Base-by-base conservation (phyloP, 92 coral and sea anemone genomes). In the Zoanthus sansibaricus region DNA sequence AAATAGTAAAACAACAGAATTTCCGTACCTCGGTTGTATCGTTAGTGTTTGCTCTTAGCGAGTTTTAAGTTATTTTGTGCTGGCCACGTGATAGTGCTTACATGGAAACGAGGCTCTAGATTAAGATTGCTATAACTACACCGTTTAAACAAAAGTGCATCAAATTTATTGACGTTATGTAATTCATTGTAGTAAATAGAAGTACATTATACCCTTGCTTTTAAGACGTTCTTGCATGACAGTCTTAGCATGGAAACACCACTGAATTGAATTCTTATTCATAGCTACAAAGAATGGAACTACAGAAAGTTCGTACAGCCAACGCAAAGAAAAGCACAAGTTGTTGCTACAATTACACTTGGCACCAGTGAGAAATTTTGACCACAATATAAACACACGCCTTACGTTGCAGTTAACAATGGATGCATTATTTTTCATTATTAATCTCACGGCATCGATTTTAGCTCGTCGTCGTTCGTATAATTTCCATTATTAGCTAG, bases 61-160 rank as follows among this genome's bases (percentile, higher is more conserved):
- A 25, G 25, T 25, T 25, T 25, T 25, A 25, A 25, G 25, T 25
- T 25, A 25, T 25, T 5, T 49, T 31, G 49, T 71, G 75, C 42
- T 32, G 48, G 17, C 32, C 66, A 76, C 45, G 64, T 76, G 80
- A 49, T 25, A 76, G 51, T 9, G n/a, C 16, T 49, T 10, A 45
- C 80, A 20, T 51, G 64, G 66, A 76, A 76, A 76, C 80, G 80
- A 76, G 66, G 80, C 67, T 76, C 79, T 76, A 76, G 44, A 52
- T 7, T 52, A 76, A 25, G 51, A 18, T 32, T 1, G 32, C 37
- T 49, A 17, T 75, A 47, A 75, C 37, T 32, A 71, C 48, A 75
- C 31, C 9, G 37, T 1, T 75, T 47, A 16, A 1, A 75, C 79
- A 75, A 51, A 75, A 75, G 61, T 75, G 61, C 61, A 48, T 75